A percentile compares a stretch with the other conserved stretches of the same genome.
Conservation (phyloP, 2,113 vertebrate species). For the Furnarius figulus region DNA sequence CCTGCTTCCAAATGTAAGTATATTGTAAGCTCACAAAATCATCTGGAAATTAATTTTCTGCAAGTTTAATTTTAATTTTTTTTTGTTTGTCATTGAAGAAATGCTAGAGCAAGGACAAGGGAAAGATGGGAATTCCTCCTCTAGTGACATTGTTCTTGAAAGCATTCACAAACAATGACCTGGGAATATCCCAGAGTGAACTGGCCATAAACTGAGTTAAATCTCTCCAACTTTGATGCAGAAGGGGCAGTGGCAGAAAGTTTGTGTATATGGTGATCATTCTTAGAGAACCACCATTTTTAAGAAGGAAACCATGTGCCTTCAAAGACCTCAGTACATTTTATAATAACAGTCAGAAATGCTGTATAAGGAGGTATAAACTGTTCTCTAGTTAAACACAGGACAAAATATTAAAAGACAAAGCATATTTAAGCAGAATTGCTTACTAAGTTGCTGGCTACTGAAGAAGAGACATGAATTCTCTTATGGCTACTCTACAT, state of each 20-base stretch:
- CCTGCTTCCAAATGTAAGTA: neutral
- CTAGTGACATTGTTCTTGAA: neutral
- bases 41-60: neutral
- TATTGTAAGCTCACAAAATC: neutral
- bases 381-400: neutral
- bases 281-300: neutral
- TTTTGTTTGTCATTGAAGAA: neutral
- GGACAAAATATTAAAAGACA: neutral
- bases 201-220: neutral
- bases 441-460: neutral
- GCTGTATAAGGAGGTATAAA: neutral
- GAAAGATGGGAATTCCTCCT: neutral
- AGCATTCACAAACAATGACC: neutral
- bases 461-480: neutral
- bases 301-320: neutral
- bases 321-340: neutral
- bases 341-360: neutral
- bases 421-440: neutral
- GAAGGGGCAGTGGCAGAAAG: neutral
- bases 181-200: neutral
- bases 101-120: neutral
- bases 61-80: neutral
- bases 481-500: neutral
- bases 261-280: neutral
- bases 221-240: neutral